Evolutionary conservation across 2,797 vertebrate genomes (phyloP), one percentile per base, ranked within the genome.

Genomic region (Centroberyx gerrardi): DNA sequence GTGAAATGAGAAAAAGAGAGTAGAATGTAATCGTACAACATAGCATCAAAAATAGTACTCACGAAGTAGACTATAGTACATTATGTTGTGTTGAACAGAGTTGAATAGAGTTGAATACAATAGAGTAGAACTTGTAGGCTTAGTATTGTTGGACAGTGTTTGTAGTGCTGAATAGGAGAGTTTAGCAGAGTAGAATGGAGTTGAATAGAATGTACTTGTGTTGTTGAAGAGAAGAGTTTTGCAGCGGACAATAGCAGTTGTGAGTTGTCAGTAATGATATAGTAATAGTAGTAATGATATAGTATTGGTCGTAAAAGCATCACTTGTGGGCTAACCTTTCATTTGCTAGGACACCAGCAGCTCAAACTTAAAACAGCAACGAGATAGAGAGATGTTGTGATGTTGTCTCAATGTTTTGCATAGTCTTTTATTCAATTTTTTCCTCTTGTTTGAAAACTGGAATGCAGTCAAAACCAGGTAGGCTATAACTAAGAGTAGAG

Each of bases 191-290:
- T 59, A 18, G 33, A 38, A n/a, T 38, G 8, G 38, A 64, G 31
- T n/a, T 28, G 15, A 53, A 52, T 14, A 9, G 31, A 53, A 10
- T 2, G 1, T 70, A 9, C 38, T 12, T 54, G 14, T 54, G 49
- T 59, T 28, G 38, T n/a, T 59, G 42, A 53, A 68, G 62, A 71
- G 63, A 62, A 36, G 59, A 54, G 31, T 72, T 77, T 31, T 55
- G 53, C 14, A 51, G 42, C n/a, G 42, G 80, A 68, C 65, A 80
- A 28, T 56, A 62, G 64, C 52, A 68, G 29, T 80, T 83, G 48
- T 27, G 66, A 81, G 55, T 62, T 60, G 53, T 58, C 51, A 13
- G 53, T 86, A 88, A 90, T 89, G 44, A 80, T n/a, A 87, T 3
- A 13, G 67, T 68, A 42, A 63, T 48, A 48, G 33, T 51, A 9